phyloP scores from a whole-genome alignment of 2,888 invertebrate genomes.

The Athripsodes cinereus region DNA sequence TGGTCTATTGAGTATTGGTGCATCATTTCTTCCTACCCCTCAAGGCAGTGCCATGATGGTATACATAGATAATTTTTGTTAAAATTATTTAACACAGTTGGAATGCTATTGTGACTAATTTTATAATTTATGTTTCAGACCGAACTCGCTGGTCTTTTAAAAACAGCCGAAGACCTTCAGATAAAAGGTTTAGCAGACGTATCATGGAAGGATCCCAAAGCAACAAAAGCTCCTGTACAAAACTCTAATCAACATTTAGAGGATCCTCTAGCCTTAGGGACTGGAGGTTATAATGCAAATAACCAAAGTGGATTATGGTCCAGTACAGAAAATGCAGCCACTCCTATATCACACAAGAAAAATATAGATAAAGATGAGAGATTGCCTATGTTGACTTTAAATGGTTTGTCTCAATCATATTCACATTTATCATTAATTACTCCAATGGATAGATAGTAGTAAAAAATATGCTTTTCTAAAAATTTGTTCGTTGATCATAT shows the following conservation, averaged over 20 bases:
- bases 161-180: slow-evolving; percentile 87
- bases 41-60: too few species aligned
- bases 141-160: slow-evolving; percentile 77
- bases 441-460: too few species aligned
- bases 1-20: too few species aligned
- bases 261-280: neutral
- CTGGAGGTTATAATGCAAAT: neutral
- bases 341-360: neutral
- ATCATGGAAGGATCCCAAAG: slow-evolving; percentile 62
- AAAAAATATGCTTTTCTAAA: too few species aligned
- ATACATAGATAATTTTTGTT: too few species aligned
- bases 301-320: neutral
- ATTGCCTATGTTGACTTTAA: slow-evolving; percentile 38
- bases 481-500: too few species aligned
- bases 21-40: too few species aligned
- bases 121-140: slow-evolving; percentile 53
- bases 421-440: too few species aligned
- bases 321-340: neutral
- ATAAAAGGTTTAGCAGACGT: slow-evolving; percentile 90
- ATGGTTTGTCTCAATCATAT: slow-evolving; percentile 30
- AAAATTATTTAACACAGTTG: too few species aligned
- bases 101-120: too few species aligned
- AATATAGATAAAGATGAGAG: slow-evolving; percentile 5
- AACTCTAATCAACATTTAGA: neutral
- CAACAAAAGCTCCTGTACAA: neutral